Evolutionary conservation across 2,113 vertebrate species (phyloP).

Genomic region (Pomatostomus ruficeps): DNA sequence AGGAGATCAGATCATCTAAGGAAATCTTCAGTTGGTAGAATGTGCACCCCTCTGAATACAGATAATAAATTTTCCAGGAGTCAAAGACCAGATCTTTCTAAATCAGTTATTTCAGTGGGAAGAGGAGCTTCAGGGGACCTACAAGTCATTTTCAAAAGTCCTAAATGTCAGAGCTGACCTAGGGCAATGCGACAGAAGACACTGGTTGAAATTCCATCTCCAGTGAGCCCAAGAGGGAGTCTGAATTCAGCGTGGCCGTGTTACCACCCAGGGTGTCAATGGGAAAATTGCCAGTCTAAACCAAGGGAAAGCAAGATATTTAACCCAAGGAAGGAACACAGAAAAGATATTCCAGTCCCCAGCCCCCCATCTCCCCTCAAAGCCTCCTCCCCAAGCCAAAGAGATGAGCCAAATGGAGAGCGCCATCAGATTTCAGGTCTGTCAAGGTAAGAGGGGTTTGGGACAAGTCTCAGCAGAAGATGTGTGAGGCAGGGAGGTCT

Average conservation of each 20-base stretch:
- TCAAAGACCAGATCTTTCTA: not conserved
- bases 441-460: not conserved
- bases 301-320: not conserved
- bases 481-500: not conserved
- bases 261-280: slow-evolving; percentile 15
- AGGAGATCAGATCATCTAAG: not conserved
- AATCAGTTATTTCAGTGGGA: not conserved
- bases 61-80: not conserved
- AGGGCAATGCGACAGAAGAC: not conserved
- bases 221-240: not conserved
- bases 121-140: not conserved
- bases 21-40: not conserved
- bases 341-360: not conserved
- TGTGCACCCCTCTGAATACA: not conserved
- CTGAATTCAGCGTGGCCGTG: not conserved
- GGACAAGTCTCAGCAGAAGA: not conserved
- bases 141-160: not conserved
- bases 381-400: not conserved
- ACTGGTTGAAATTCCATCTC: not conserved
- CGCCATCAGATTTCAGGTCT: not conserved
- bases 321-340: not conserved
- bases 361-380: not conserved
- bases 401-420: not conserved
- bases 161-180: not conserved
- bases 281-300: slow-evolving; percentile 7